phyloP scores from a whole-genome alignment of 2,888 invertebrate genomes.

The Leucania comma region DNA sequence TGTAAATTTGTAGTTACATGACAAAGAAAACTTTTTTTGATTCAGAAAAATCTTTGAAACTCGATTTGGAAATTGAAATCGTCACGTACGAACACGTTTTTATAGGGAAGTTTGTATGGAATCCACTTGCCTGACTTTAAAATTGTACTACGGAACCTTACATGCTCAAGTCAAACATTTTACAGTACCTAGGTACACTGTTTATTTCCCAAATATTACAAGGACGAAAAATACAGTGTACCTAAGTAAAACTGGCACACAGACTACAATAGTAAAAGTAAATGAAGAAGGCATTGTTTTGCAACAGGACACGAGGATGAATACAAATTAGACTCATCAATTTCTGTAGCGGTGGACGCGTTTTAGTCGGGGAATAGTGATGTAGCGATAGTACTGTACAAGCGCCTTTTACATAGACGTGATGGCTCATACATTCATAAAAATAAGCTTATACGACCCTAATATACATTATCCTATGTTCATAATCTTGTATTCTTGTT shows the following conservation, averaged over 20 bases:
- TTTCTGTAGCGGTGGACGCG: constrained; percentile 7
- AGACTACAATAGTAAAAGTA: constrained; percentile 9
- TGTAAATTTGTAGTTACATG: no score
- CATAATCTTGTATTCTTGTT: no score
- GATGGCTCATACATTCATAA: neutral
- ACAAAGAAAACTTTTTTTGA: no score
- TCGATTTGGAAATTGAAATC: no score
- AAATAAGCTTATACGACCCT: neutral
- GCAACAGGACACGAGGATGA: constrained; percentile 5
- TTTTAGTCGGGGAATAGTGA: constrained; percentile 3
- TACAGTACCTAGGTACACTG: no score
- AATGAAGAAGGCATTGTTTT: constrained; percentile 18
- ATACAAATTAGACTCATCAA: constrained; percentile 31
- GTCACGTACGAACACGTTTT: no score
- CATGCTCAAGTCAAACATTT: no score
- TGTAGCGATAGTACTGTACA: neutral
- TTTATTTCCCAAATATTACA: neutral
- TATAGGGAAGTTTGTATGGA: no score
- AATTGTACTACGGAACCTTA: no score
- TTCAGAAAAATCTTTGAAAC: no score
- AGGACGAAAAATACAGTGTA: neutral
- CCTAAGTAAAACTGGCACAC: neutral
- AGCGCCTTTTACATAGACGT: neutral
- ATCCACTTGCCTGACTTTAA: no score
- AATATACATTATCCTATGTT: no score